phyloP scores from a whole-genome alignment of 2,888 invertebrate species.

The Synergus gifuensis region DNA sequence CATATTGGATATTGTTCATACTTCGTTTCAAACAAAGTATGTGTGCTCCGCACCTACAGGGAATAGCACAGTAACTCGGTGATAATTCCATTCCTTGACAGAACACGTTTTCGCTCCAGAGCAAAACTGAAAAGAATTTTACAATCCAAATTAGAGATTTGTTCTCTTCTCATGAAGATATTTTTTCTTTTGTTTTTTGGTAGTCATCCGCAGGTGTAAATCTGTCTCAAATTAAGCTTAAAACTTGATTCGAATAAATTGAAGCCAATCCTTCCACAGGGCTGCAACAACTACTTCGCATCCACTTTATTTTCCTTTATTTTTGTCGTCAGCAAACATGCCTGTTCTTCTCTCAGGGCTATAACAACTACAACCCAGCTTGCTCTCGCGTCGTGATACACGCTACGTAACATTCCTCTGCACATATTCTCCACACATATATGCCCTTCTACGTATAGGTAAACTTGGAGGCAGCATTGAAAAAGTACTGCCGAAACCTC shows the following conservation, averaged over 20 bases:
- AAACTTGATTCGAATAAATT: constrained; percentile 37
- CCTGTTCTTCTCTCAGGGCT: not conserved
- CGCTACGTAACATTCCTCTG: constrained; percentile 8
- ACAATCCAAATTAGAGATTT: not conserved
- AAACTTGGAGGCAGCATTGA: not conserved
- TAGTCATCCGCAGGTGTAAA: not conserved
- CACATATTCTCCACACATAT: not conserved
- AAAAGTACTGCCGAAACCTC: constrained; percentile 21
- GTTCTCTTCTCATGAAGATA: not conserved
- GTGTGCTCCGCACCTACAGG: not conserved
- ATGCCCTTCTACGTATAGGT: not conserved
- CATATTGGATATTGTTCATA: constrained; percentile 27
- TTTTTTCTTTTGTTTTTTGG: not conserved
- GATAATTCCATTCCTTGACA: not conserved
- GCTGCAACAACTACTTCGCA: constrained; percentile 14
- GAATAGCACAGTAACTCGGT: not conserved
- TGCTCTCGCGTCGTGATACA: constrained; percentile 14
- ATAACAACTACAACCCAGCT: constrained; percentile 8
- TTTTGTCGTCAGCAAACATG: not conserved
- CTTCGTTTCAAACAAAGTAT: constrained; percentile 9
- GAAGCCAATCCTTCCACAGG: constrained; percentile 17
- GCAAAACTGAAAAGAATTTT: not conserved
- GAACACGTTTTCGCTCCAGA: not conserved
- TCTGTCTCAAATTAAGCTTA: not conserved
- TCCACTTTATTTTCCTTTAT: constrained; percentile 12